Percentiles rank a stretch among this genome's conserved stretches.
Evolutionary conservation across 2,113 vertebrate species (phyloP).

Genomic region (Suricata suricatta): DNA sequence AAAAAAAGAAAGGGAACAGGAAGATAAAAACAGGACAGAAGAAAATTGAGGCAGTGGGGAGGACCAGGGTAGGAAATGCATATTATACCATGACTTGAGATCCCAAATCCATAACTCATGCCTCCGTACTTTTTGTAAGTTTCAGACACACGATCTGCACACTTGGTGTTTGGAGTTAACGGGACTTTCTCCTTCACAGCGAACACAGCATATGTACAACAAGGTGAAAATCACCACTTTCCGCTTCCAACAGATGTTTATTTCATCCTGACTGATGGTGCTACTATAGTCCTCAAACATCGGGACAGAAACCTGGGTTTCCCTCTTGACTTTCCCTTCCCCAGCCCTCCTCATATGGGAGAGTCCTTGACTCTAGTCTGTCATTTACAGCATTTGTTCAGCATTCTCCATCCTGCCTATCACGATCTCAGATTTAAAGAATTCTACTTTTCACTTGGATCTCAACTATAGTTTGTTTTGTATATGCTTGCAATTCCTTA

Average conservation of each 20-base stretch:
- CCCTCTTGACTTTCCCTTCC: neutral
- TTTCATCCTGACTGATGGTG: neutral
- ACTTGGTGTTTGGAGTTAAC: neutral
- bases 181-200: neutral
- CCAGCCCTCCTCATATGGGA: accelerated
- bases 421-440: neutral
- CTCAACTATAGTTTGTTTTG: neutral
- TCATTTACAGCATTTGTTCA: neutral
- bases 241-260: neutral
- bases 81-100: neutral
- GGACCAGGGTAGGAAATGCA: neutral
- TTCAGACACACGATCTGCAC: neutral
- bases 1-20: neutral
- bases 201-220: neutral
- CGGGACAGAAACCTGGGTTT: neutral
- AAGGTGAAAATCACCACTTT: neutral
- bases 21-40: neutral
- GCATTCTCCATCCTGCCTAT: neutral
- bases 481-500: neutral
- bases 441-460: neutral
- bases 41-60: neutral
- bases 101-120: neutral
- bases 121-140: neutral
- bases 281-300: neutral
- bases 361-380: neutral